These are phyloP conservation scores for Epizoanthus ramosus DNA, from an alignment of 92 coral and sea anemone genomes.

Conservation along the genomic window DNA sequence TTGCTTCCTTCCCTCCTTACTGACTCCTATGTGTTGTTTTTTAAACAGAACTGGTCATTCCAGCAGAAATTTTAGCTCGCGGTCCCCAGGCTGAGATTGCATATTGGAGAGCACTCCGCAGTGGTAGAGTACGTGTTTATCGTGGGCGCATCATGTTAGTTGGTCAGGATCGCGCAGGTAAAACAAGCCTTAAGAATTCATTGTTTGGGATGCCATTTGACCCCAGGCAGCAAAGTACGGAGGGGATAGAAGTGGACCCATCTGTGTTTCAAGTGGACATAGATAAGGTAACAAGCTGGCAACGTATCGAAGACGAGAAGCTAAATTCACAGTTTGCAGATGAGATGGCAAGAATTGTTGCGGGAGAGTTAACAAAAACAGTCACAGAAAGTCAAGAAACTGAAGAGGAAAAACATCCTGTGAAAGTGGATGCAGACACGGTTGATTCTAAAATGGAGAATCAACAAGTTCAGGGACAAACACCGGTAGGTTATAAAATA, in stretches of 20 bases:
- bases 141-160: constrained; percentile 90
- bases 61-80: constrained; percentile 77
- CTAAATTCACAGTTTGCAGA: constrained; percentile 72
- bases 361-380: constrained; percentile 53
- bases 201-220: constrained; percentile 77
- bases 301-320: constrained; percentile 58
- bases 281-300: constrained; percentile 79
- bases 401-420: not conserved
- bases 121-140: constrained; percentile 73
- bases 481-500: constrained; percentile 3
- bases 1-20: not conserved
- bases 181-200: constrained; percentile 91
- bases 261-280: constrained; percentile 74
- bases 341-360: constrained; percentile 79
- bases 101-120: constrained; percentile 69
- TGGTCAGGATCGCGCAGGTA: constrained; percentile 95
- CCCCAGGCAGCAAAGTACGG: constrained; percentile 74
- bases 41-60: constrained; percentile 45
- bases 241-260: constrained; percentile 84
- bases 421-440: constrained; percentile 23
- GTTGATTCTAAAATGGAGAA: constrained; percentile 16
- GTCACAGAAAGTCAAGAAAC: constrained; percentile 33
- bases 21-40: not conserved
- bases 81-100: constrained; percentile 80
- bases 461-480: not conserved